phyloP scores from a whole-genome alignment of 23 tunicate species.

The Trididemnum clinides region DNA sequence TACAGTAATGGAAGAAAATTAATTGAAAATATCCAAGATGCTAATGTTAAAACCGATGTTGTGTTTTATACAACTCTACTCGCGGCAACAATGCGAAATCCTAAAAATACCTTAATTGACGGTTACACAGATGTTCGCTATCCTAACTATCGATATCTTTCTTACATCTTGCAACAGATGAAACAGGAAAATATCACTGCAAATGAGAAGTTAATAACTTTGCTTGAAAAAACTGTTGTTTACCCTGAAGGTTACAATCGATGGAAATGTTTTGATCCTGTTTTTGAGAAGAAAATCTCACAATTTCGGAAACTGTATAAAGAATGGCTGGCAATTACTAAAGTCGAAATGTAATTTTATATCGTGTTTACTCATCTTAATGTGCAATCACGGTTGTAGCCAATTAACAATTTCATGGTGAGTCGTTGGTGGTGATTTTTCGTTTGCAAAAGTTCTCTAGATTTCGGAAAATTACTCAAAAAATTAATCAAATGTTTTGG shows the following conservation, averaged over 20 bases:
- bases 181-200: constrained; percentile 9
- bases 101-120: not conserved
- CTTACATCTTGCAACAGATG: constrained; percentile 41
- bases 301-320: constrained; percentile 5
- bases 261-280: constrained; percentile 11
- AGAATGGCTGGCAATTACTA: not conserved
- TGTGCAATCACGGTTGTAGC: no score
- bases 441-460: no score
- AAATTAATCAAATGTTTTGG: no score
- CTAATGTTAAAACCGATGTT: constrained; percentile 28
- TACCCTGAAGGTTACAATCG: constrained; percentile 60
- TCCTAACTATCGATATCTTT: constrained; percentile 56
- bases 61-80: constrained; percentile 38
- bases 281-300: not conserved
- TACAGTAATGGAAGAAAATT: constrained; percentile 29
- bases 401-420: no score
- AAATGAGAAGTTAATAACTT: not conserved
- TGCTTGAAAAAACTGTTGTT: constrained; percentile 54
- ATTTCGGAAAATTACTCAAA: no score
- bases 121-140: constrained; percentile 40
- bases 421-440: no score
- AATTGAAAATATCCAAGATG: constrained; percentile 25
- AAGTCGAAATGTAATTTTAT: no score
- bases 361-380: no score
- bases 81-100: constrained; percentile 23